Percentiles rank a stretch among this genome's conserved stretches.
Evolutionary conservation across 1,140 invertebrate species (phyloP).

Genomic region (Bombus waltoni): DNA sequence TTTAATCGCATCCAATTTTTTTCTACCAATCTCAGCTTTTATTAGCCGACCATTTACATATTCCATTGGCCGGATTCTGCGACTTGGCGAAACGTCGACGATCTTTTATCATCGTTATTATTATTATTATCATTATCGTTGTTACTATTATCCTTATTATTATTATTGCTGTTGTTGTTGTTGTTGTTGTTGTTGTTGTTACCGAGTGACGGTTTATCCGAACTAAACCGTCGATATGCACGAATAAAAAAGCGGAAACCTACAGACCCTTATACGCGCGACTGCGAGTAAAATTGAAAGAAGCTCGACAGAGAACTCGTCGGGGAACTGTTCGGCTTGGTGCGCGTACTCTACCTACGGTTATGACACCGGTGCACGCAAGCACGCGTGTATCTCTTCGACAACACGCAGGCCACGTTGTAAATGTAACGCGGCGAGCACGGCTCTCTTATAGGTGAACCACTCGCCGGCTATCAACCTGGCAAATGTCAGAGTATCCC

Average conservation of each 20-base stretch:
- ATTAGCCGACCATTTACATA: not conserved
- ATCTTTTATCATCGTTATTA: too few relatives aligned
- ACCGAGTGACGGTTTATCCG: too few relatives aligned
- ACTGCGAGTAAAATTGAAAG: not conserved
- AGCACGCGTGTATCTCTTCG: conserved; percentile 20
- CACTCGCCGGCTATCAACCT: conserved; percentile 68
- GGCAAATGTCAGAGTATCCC: conserved; percentile 72
- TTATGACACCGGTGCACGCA: conserved; percentile 23
- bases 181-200: too few relatives aligned
- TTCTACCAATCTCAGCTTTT: not conserved
- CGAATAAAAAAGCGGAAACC: too few relatives aligned
- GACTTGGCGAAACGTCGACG: not conserved
- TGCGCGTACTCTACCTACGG: not conserved
- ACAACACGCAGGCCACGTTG: conserved; percentile 29
- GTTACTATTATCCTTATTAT: too few relatives aligned
- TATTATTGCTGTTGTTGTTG: too few relatives aligned
- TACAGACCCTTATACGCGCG: accelerated
- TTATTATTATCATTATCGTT: too few relatives aligned
- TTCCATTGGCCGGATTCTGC: not conserved
- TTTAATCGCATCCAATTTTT: not conserved
- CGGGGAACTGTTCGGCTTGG: not conserved
- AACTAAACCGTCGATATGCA: too few relatives aligned
- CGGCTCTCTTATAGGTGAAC: conserved; percentile 66
- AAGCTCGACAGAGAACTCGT: not conserved
- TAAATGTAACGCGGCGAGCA: conserved; percentile 41